Evolutionary conservation across 2,888 invertebrate genomes (phyloP), one percentile per base, ranked within the genome.

Genomic region (Oligia strigilis): DNA sequence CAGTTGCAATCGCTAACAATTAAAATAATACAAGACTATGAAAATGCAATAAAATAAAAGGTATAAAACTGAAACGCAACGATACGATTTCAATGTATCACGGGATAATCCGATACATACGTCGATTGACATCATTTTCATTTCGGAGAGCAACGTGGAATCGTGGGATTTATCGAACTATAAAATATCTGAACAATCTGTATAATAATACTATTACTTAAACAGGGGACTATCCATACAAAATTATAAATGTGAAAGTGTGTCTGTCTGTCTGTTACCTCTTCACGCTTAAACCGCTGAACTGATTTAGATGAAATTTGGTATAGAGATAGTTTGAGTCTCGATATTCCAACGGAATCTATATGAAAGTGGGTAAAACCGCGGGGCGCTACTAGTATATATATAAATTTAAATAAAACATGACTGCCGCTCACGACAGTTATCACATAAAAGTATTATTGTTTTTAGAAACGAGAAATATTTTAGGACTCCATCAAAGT

Each of bases 101-200:
- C 49, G 19, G 0, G 19, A 17, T 76, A 81, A 66, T 76, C 66
- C 65, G 60, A 60, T 60, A 52, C 11, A 66, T 40, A 60, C 36
- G 77, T 55, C 66, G n/a, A 66, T 36, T 71, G 49, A 71, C 70
- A 72, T 62, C 71, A 72, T 67, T 77, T 83, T 72, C 23, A 67
- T 77, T 82, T 81, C 17, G 17, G 13, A n/a, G n/a, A 66, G 40
- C 49, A 58, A 67, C 46, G 46, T n/a, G 14, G 9, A 36, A 36
- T 36, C 43, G 49, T 29, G 4, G n/a, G n/a, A 70, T 82, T 82
- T 76, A 71, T 82, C 3, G 60, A 82, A 70, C 76, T 60, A 71
- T 70, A 52, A 70, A 75, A 70, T 75, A 75, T 75, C 4, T 55
- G 52, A 78, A 69, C 78, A 52, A 52, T 52, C 23, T 55, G 64